These are phyloP conservation scores for Ichneumoninae sp. DNA, from an alignment of 2,888 invertebrate genomes.

Conservation along the genomic window DNA sequence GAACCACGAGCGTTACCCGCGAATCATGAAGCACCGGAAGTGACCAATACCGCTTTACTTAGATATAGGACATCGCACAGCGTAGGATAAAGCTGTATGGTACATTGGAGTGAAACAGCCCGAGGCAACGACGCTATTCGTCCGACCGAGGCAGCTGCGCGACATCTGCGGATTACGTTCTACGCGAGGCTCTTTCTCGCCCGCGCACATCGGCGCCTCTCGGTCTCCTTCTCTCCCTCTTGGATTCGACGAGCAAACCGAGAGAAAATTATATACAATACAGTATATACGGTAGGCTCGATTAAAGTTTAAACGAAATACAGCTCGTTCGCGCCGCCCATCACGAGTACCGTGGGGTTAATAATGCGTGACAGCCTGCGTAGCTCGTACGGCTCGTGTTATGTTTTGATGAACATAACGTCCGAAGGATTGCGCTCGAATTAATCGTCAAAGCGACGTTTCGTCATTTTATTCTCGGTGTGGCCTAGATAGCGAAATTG, in stretches of 20 bases:
- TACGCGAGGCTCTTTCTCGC: slow-evolving; percentile 68
- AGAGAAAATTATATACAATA: slow-evolving; percentile 14
- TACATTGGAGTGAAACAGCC: slow-evolving; percentile 20
- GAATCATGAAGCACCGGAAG: slow-evolving; percentile 58
- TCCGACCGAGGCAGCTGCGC: slow-evolving; percentile 78
- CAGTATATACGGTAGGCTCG: slow-evolving; percentile 30
- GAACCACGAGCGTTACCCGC: slow-evolving; percentile 16
- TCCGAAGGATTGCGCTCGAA: slow-evolving; percentile 35
- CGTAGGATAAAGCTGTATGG: slow-evolving; percentile 36
- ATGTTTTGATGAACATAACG: slow-evolving; percentile 46
- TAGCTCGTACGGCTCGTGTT: slow-evolving; percentile 24
- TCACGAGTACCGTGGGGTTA: slow-evolving; percentile 41
- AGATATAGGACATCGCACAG: slow-evolving; percentile 6
- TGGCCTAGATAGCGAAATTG: slow-evolving; percentile 58
- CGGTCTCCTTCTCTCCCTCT: background rate
- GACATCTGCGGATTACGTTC: slow-evolving; percentile 81
- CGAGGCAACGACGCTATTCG: slow-evolving; percentile 52
- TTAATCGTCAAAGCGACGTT: slow-evolving; percentile 58
- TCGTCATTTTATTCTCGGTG: slow-evolving; percentile 42
- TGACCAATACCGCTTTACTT: slow-evolving; percentile 38
- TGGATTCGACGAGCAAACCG: slow-evolving; percentile 22
- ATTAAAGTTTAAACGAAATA: slow-evolving; percentile 57
- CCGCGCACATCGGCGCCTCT: slow-evolving; percentile 48
- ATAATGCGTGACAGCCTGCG: slow-evolving; percentile 55
- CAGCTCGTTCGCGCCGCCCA: slow-evolving; percentile 38